A percentile compares a stretch with the other conserved stretches of the same genome.
These are phyloP conservation scores for Drosophila repleta DNA, from an alignment of 1,140 invertebrate species.

Conservation along the genomic window DNA sequence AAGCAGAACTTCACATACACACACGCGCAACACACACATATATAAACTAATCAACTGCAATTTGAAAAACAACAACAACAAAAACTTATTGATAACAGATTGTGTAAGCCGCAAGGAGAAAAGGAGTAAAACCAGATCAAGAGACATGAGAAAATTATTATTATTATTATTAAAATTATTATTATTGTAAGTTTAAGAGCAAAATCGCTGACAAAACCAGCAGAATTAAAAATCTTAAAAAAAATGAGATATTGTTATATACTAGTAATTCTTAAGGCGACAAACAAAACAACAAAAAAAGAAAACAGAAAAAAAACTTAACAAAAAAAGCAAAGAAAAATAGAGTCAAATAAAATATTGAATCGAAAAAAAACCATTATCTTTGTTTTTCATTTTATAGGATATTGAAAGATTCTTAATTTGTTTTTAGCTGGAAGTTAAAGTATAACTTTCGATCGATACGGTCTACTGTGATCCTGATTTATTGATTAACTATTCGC, in stretches of 20 bases:
- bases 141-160: constrained; percentile 80
- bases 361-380: constrained; percentile 62
- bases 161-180: constrained; percentile 70
- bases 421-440: no score
- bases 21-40: constrained; percentile 35
- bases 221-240: constrained; percentile 82
- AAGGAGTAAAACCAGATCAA: constrained; percentile 76
- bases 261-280: constrained; percentile 79
- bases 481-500: no score
- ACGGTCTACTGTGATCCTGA: no score
- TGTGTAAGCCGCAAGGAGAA: constrained; percentile 49
- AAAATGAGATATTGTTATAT: constrained; percentile 84
- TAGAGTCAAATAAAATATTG: constrained; percentile 83
- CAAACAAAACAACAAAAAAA: constrained; percentile 69
- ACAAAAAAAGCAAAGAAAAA: constrained; percentile 79
- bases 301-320: constrained; percentile 73
- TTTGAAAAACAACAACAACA: constrained; percentile 49
- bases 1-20: constrained; percentile 36
- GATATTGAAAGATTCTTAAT: background rate
- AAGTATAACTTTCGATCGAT: no score
- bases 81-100: constrained; percentile 23
- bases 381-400: constrained; percentile 1
- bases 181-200: constrained; percentile 80
- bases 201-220: constrained; percentile 83
- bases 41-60: constrained; percentile 55